phyloP scores from a whole-genome alignment of 35 echinoderm and acorn worm genomes.

The Strongylocentrotus purpuratus region DNA sequence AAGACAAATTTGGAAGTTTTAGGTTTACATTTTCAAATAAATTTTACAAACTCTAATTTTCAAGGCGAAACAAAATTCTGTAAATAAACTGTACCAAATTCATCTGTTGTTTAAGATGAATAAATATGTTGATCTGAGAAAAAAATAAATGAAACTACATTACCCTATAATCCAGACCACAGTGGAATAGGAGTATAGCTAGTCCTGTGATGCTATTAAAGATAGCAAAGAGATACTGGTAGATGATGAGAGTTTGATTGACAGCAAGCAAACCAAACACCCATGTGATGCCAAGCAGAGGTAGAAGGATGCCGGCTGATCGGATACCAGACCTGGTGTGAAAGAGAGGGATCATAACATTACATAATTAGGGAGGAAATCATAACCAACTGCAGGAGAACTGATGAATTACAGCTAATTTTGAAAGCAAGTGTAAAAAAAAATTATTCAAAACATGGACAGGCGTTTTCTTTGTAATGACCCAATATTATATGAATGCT shows the following conservation, averaged over 20 bases:
- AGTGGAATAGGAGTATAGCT: slow-evolving; percentile 93
- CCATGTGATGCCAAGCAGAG: slow-evolving; percentile 94
- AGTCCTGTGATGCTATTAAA: slow-evolving; percentile 83
- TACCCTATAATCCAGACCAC: slow-evolving; percentile 82
- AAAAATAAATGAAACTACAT: neutral
- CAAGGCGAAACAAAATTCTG: no score
- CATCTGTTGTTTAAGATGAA: no score
- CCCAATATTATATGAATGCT: no score
- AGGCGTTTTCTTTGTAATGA: no score
- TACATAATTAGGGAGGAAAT: neutral
- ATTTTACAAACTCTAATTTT: no score
- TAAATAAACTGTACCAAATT: no score
- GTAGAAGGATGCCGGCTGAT: slow-evolving; percentile 88
- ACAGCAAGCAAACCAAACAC: slow-evolving; percentile 97
- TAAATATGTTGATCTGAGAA: neutral
- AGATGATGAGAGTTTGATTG: slow-evolving; percentile 88
- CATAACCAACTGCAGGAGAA: no score
- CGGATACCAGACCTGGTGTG: slow-evolving; percentile 86
- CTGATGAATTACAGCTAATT: no score
- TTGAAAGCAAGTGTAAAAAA: no score
- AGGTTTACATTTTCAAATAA: no score
- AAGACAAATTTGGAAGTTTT: no score
- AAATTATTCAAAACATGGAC: no score
- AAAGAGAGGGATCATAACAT: neutral
- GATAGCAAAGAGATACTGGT: slow-evolving; percentile 93